Percentiles rank a stretch among this genome's conserved stretches.
Conservation (phyloP, 1,140 invertebrate species). For the Cephus cinctus region DNA sequence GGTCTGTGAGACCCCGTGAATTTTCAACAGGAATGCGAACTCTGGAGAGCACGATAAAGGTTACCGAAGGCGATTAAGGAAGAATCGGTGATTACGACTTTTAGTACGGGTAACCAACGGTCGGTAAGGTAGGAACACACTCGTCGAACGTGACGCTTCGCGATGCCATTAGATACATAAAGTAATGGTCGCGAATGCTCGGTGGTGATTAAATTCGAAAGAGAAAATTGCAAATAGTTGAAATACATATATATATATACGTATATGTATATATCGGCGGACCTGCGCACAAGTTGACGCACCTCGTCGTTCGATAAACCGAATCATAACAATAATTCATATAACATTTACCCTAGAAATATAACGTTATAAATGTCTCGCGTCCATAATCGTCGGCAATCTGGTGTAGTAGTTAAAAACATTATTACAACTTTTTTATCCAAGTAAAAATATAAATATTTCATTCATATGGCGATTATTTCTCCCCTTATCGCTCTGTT, state of each 20-base stretch:
- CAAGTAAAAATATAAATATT: slow-evolving; percentile 52
- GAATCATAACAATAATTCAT: slow-evolving; percentile 21
- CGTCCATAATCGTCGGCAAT: slow-evolving; percentile 13
- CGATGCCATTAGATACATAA: too few species aligned
- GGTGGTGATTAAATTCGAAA: not conserved
- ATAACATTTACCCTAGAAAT: slow-evolving; percentile 47
- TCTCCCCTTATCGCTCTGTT: not conserved
- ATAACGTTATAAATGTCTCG: slow-evolving; percentile 35
- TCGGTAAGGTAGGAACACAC: too few species aligned
- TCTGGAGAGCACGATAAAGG: too few species aligned
- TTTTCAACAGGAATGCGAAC: too few species aligned
- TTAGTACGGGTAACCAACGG: too few species aligned
- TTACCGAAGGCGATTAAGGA: too few species aligned
- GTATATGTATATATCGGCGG: not conserved
- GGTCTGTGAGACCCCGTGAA: too few species aligned
- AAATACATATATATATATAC: not conserved
- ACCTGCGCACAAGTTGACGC: not conserved
- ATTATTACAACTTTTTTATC: slow-evolving; percentile 34
- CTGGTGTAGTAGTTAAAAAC: slow-evolving; percentile 37
- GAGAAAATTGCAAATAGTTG: not conserved
- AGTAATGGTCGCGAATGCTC: too few species aligned
- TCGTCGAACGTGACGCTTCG: too few species aligned
- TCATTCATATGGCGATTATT: slow-evolving; percentile 34
- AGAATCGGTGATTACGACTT: too few species aligned
- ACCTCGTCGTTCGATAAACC: not conserved